phyloP scores from a whole-genome alignment of 2,113 vertebrate species.

The Macrotis lagotis region DNA sequence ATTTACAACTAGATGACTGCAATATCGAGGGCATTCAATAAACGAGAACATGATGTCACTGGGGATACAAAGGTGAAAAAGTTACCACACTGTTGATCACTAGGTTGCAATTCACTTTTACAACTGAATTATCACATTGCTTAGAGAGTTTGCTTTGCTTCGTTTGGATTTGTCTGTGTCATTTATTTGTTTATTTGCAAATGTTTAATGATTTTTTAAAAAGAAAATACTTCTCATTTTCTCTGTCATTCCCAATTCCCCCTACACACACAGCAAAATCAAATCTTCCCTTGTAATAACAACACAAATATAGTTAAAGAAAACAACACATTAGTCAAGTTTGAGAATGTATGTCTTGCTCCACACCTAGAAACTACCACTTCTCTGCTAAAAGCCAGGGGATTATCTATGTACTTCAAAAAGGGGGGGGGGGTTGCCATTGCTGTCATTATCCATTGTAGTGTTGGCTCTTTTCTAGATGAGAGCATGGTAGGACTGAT shows the following conservation, averaged over 20 bases:
- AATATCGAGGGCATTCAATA: constrained; percentile 79
- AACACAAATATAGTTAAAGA: background rate
- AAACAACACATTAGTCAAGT: background rate
- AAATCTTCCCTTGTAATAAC: background rate
- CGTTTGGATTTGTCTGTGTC: background rate
- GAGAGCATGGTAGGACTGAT: background rate
- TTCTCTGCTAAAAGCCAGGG: background rate
- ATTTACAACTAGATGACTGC: constrained; percentile 80
- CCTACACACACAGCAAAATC: background rate
- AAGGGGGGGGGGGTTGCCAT: too few species aligned
- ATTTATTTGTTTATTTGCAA: background rate
- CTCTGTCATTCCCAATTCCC: background rate
- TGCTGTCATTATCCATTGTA: background rate
- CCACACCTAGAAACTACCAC: too few species aligned
- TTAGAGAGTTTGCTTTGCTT: constrained; percentile 36
- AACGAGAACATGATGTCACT: constrained; percentile 78
- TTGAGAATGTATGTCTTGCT: background rate
- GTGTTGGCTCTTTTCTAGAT: background rate
- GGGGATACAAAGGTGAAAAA: constrained; percentile 68
- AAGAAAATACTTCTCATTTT: background rate
- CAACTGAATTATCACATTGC: constrained; percentile 64
- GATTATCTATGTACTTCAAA: constrained; percentile 21
- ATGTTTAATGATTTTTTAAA: background rate
- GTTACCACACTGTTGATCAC: constrained; percentile 25
- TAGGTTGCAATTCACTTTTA: constrained; percentile 51